These are phyloP conservation scores for Cinclus cinclus DNA, from an alignment of 2,113 vertebrate species.

Conservation along the genomic window DNA sequence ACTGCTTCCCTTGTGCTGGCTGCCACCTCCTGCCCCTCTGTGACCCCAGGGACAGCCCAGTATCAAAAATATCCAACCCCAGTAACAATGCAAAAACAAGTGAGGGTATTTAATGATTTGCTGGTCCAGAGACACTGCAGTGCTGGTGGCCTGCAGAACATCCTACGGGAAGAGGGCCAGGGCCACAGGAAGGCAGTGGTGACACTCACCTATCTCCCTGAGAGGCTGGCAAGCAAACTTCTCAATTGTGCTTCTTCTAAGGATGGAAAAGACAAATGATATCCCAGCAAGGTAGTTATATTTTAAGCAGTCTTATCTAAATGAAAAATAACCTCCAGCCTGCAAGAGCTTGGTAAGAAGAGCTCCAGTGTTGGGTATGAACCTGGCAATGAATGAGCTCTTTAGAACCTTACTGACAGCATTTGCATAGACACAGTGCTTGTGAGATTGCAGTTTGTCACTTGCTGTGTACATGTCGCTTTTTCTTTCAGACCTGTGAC, in stretches of 20 bases:
- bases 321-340: slow-evolving; percentile 68
- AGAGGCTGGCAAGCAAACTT: neutral
- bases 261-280: slow-evolving; percentile 61
- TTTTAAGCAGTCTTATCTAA: slow-evolving; percentile 70
- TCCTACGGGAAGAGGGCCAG: neutral
- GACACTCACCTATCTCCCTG: neutral
- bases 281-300: slow-evolving; percentile 66
- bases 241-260: neutral
- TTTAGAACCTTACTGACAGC: slow-evolving; percentile 72
- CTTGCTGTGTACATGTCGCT: slow-evolving; percentile 26
- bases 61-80: fast-evolving
- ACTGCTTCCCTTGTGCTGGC: neutral
- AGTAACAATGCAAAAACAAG: fast-evolving
- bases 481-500: slow-evolving; percentile 11
- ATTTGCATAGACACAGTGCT: slow-evolving; percentile 64
- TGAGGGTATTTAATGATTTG: fast-evolving
- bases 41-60: neutral
- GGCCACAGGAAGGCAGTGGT: neutral
- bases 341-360: slow-evolving; percentile 56
- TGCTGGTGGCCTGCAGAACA: neutral
- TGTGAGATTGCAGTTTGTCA: slow-evolving; percentile 75
- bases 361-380: slow-evolving; percentile 58
- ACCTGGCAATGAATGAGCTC: slow-evolving; percentile 62
- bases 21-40: neutral
- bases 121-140: neutral